phyloP scores from a whole-genome alignment of 2,888 invertebrate species.

The Junonia oenone region DNA sequence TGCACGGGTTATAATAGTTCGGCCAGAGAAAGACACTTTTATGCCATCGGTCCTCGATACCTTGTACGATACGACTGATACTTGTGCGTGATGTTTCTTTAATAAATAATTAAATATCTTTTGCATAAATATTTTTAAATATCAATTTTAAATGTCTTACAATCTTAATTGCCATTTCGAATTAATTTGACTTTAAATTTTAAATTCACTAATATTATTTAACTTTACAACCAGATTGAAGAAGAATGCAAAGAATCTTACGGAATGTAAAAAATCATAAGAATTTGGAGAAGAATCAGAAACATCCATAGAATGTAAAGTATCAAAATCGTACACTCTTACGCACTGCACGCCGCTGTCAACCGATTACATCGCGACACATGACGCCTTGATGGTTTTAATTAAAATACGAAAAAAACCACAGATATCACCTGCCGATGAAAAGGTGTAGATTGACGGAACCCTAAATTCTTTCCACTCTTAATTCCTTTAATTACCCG shows the following conservation, averaged over 20 bases:
- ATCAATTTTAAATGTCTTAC: too few relatives aligned
- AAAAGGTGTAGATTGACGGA: conserved; percentile 68
- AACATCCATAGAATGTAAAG: background rate
- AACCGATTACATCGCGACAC: conserved; percentile 60
- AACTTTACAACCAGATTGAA: too few relatives aligned
- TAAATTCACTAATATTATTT: too few relatives aligned
- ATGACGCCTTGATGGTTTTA: conserved; percentile 56
- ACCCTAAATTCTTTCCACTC: conserved; percentile 55
- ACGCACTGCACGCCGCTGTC: conserved; percentile 25
- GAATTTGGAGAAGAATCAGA: too few relatives aligned
- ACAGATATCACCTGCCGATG: conserved; percentile 66
- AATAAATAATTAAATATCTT: background rate
- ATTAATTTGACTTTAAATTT: too few relatives aligned
- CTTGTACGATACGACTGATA: conserved; percentile 30
- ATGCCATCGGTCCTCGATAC: conserved; percentile 50
- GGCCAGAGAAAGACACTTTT: conserved; percentile 49
- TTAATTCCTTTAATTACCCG: conserved; percentile 43
- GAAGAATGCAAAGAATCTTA: too few relatives aligned
- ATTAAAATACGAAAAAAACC: conserved; percentile 54
- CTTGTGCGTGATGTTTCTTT: conserved; percentile 21
- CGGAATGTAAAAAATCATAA: too few relatives aligned
- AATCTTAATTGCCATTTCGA: too few relatives aligned
- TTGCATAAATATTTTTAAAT: background rate
- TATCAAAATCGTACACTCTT: conserved; percentile 16
- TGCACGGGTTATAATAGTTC: conserved; percentile 41